Base-by-base conservation (phyloP, 2,797 vertebrate species). In the Margarornis squamiger region DNA sequence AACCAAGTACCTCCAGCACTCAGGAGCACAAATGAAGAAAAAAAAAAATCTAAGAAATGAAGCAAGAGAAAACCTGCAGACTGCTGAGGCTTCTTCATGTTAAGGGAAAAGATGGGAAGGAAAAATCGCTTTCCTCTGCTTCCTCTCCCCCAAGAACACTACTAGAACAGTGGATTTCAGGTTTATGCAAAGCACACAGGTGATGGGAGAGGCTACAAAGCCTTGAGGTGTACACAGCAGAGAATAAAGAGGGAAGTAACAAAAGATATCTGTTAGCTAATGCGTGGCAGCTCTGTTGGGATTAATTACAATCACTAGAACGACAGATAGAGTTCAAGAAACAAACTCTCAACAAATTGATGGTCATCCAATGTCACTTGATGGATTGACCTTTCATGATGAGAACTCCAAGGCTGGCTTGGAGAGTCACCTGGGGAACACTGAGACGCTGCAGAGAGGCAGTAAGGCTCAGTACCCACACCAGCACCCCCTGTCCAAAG, bases 251-350 rank as follows among this genome's bases (percentile, higher is more conserved):
- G 52, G 70, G 59, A 79, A 94, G 55, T 19, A 91, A 86, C 1
- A 14, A 68, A 67, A 91, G 45, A n/a, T 78, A 57, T 85, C 86
- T 80, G 61, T 46, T 75, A 93, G 80, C 61, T 80, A 94, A 88
- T 20, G 84, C 58, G 74, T 0, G 3, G 78, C n/a, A 92, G 71
- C 58, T 91, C 67, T 66, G 67, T 82, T 88, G 85, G 66, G 57
- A 86, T 85, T 86, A 94, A 90, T 76, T 79, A 80, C 5, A 41
- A 85, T 63, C 90, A 82, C 43, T 39, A 45, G 24, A 81, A 92
- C 14, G 54, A 92, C 0, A 92, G 72, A 76, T 14, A 24, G 67
- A 80, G 74, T 67, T 90, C 65, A 67, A 86, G 58, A 77, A 93
- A 94, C 49, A 72, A 95, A 92, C 74, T 57, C 86, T 67, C 0